These are phyloP conservation scores for Arnoldichthys spilopterus DNA, from an alignment of 2,797 vertebrate genomes.

Conservation along the genomic window DNA sequence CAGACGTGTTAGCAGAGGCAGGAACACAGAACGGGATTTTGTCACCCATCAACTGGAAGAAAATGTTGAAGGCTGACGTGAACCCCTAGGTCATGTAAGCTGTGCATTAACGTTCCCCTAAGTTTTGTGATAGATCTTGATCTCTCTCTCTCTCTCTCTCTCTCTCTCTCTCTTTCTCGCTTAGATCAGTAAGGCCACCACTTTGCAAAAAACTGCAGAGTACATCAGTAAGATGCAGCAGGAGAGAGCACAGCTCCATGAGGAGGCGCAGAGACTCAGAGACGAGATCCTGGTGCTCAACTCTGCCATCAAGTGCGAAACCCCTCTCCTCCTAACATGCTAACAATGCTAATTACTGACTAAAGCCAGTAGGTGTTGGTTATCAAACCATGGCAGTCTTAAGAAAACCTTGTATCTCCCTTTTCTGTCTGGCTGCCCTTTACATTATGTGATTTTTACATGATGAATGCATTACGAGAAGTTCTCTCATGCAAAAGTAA, in stretches of 20 bases:
- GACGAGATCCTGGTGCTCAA: conserved; percentile 93
- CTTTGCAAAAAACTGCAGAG: conserved; percentile 93
- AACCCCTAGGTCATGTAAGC: not conserved
- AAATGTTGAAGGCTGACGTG: not conserved
- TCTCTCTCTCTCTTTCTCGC: conserved; percentile 25
- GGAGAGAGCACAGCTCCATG: conserved; percentile 89
- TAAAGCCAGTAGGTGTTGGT: not conserved
- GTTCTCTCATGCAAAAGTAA: no score
- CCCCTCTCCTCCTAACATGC: not conserved
- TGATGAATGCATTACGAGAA: no score
- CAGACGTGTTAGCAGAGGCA: no score
- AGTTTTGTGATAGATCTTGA: not conserved
- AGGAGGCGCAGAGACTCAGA: conserved; percentile 88
- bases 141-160: not conserved
- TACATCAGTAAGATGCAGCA: conserved; percentile 97
- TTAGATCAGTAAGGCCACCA: conserved; percentile 97
- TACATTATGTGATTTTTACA: no score
- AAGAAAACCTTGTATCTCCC: no score
- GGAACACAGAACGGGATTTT: no score
- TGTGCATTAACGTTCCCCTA: not conserved
- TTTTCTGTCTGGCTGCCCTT: no score
- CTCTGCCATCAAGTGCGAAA: conserved; percentile 87
- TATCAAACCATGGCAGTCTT: not conserved
- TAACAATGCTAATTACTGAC: not conserved
- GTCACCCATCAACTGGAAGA: no score